A percentile compares a stretch with the other conserved stretches of the same genome.
These are phyloP conservation scores for Meghimatium bilineatum DNA, from an alignment of 2,888 invertebrate species.

Conservation along the genomic window DNA sequence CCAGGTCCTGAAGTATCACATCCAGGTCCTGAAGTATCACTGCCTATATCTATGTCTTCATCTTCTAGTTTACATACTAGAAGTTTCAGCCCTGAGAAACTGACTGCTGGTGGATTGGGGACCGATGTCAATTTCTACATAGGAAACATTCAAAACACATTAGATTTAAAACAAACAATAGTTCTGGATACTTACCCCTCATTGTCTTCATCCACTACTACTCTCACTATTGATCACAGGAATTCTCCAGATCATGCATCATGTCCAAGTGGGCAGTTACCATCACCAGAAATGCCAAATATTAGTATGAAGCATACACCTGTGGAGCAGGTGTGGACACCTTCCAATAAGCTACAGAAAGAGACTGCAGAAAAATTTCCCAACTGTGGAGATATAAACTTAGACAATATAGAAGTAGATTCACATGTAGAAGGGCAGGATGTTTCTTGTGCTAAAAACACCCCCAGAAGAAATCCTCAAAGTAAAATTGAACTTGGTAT, in stretches of 20 bases:
- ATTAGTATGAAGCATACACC: not conserved
- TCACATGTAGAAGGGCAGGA: not conserved
- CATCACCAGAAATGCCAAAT: not conserved
- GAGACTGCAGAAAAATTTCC: not conserved
- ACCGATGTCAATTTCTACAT: not conserved
- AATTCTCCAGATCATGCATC: not conserved
- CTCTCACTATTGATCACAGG: not conserved
- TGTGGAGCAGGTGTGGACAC: not conserved
- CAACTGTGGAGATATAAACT: not conserved
- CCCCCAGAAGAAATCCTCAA: not conserved
- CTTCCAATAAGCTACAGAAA: not conserved
- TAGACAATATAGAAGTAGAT: not conserved
- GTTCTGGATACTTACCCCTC: not conserved
- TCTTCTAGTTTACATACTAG: too few species aligned
- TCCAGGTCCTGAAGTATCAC: not conserved
- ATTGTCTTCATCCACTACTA: not conserved
- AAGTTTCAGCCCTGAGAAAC: not conserved
- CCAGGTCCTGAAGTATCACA: not conserved
- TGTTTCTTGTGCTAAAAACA: not conserved
- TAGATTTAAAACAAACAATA: not conserved
- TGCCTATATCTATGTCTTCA: not conserved
- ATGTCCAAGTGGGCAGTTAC: not conserved
- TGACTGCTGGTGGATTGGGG: not conserved
- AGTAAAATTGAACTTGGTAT: slow-evolving; percentile 52
- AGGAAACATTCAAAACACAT: not conserved